Conservation (phyloP, 2,797 vertebrate genomes). For the Ceryle rudis region DNA sequence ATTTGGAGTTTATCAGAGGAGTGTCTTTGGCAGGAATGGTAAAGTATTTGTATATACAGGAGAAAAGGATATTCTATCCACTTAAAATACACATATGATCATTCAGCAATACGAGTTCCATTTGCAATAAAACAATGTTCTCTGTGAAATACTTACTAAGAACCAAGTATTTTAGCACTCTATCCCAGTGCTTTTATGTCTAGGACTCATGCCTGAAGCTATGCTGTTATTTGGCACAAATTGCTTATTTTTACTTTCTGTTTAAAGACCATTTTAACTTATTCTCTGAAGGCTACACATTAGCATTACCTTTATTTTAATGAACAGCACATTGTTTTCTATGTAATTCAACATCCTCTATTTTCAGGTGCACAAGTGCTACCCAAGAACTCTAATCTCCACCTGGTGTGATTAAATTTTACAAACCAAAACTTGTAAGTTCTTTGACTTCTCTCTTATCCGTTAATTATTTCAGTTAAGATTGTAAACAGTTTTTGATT, state of each 20-base stretch:
- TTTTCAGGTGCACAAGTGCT: background rate
- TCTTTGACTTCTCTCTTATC: background rate
- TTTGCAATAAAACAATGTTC: background rate
- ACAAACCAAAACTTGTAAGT: background rate
- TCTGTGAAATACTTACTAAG: background rate
- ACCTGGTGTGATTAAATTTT: background rate
- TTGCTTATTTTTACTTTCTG: background rate
- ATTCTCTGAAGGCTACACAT: background rate
- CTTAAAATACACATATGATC: accelerated
- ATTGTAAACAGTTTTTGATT: background rate
- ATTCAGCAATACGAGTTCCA: background rate
- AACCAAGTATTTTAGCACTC: background rate
- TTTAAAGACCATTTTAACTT: background rate
- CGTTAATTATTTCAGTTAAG: background rate
- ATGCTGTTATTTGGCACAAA: background rate
- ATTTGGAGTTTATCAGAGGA: background rate
- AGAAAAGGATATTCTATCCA: background rate
- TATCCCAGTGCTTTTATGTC: background rate
- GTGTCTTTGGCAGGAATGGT: background rate
- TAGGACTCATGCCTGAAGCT: background rate
- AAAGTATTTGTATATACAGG: background rate
- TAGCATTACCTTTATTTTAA: background rate
- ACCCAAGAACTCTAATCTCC: background rate
- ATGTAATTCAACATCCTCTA: background rate
- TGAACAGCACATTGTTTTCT: background rate